phyloP scores from a whole-genome alignment of 2,888 invertebrate genomes.

The Taphrorychus bicolor region DNA sequence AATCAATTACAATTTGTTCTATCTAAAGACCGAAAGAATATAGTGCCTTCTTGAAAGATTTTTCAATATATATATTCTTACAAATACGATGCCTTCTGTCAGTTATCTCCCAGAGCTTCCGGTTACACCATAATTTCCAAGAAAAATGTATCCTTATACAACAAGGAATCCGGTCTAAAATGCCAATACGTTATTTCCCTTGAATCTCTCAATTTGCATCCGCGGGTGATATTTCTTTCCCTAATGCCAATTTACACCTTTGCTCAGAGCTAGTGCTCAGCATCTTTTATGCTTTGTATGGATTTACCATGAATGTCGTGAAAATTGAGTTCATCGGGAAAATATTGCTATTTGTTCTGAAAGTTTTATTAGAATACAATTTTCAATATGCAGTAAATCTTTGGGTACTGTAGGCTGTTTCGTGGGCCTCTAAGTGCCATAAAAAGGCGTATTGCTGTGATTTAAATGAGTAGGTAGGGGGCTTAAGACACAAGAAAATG shows the following conservation, averaged over 20 bases:
- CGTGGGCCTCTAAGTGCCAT: neutral
- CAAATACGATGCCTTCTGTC: neutral
- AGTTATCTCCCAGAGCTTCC: neutral
- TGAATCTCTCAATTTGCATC: constrained; percentile 53
- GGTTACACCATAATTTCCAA: neutral
- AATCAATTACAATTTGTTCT: too few species aligned
- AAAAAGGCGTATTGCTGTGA: neutral
- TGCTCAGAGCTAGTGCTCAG: constrained; percentile 14
- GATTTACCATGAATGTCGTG: constrained; percentile 15
- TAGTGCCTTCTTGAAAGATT: too few species aligned
- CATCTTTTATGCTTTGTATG: constrained; percentile 30
- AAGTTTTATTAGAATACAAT: constrained; percentile 12
- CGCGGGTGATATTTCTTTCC: constrained; percentile 52
- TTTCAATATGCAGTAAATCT: constrained; percentile 20
- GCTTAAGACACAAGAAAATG: too few species aligned
- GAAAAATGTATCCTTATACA: constrained; percentile 1
- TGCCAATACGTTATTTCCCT: constrained; percentile 26
- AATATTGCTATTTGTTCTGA: constrained; percentile 13
- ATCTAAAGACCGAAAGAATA: too few species aligned
- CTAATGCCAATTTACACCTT: constrained; percentile 53
- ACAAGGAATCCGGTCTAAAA: constrained; percentile 11
- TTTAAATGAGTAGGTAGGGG: neutral
- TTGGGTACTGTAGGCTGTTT: neutral
- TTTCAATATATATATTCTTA: too few species aligned
- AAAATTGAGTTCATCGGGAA: constrained; percentile 20